Evolutionary conservation across 2,797 vertebrate species (phyloP), one percentile per base, ranked within the genome.

Genomic region (Paedocypris micromegethes): DNA sequence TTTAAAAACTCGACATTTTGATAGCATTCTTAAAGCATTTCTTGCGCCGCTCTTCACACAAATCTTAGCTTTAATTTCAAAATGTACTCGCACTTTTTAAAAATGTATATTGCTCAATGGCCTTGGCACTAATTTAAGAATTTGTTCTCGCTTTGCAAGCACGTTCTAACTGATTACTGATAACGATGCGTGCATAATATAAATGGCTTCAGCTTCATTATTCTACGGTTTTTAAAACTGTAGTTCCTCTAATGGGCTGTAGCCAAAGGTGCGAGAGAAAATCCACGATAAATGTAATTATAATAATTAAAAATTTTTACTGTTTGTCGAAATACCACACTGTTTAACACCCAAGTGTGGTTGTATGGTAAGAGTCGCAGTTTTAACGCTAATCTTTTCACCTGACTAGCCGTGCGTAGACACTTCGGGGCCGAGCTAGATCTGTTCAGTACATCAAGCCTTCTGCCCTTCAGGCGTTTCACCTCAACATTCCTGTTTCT

Each of bases 401-500:
- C 73, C 75, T 69, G 67, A 60, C 9, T 50, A 45, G 23, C 23
- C 38, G 39, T 46, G 68, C 37, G 58, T 52, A 70, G 68, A 72
- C 68, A 54, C 5, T 40, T 58, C n/a, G 46, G 74, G 61, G 68
- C 66, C 72, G 39, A 57, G 2, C 40, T 47, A 54, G 45, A 58
- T 9, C 62, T 66, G 58, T 48, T 58, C 51, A 49, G 59, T 38
- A 66, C 65, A 57, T 76, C 69, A 73, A 55, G 47, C 47, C 55
- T 73, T 75, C 37, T 67, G 75, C 73, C 68, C 80, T 73, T 74
- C 23, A 23, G 23, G 23, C 23, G 23, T 75, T 58, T 73, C 74
- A 55, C 54, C 46, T 61, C 54, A 39, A 42, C 78, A 80, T 84
- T 83, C 78, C 70, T 73, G 38, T 69, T 70, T 71, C 75, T 80